Evolutionary conservation across 2,113 vertebrate genomes (phyloP), one percentile per base, ranked within the genome.

Genomic region (Colaptes auratus): DNA sequence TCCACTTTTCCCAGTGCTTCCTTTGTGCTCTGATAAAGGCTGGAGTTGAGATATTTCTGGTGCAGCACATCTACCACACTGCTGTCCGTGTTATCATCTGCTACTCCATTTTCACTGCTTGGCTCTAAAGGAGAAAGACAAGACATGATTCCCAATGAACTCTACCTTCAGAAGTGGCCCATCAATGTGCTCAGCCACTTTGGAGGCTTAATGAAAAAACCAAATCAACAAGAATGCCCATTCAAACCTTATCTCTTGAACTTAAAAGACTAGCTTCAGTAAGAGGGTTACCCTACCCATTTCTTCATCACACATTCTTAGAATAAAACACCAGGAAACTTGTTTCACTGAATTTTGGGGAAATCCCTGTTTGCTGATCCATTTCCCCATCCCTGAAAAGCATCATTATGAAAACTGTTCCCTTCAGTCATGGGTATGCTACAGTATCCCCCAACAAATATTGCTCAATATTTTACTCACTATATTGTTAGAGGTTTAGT

Each of bases 41-140:
- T 92, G 53, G 97, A 97, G 83, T 84, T 85, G 44, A 97, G 86
- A 19, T 97, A 97, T 33, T 96, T 92, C 89, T 97, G 91, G 71
- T 97, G 91, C 63, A 97, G 89, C 24, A 86, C 56, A 42, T 97
- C 95, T 19, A 97, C 96, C 59, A 97, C 85, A 3, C 59, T 90
- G 83, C 64, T 75, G 18, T 63, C 73, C 73, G 24, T 2, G 0
- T 74, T 92, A 33, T 86, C 82, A 75, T 94, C 89, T 77, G 90
- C 31, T 33, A 66, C n/a, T 86, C 73, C 89, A 52, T 95, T 89
- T 86, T 92, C 91, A 82, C 12, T 63, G 56, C 19, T 88, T 12
- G 28, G 30, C 39, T 92, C 89, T 96, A 55, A 59, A 27, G 31
- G 25, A 71, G 39, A 89, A 92, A 95, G 76, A 86, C 16, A 94